phyloP scores from a whole-genome alignment of 1,140 invertebrate genomes.

The Bombus impatiens region DNA sequence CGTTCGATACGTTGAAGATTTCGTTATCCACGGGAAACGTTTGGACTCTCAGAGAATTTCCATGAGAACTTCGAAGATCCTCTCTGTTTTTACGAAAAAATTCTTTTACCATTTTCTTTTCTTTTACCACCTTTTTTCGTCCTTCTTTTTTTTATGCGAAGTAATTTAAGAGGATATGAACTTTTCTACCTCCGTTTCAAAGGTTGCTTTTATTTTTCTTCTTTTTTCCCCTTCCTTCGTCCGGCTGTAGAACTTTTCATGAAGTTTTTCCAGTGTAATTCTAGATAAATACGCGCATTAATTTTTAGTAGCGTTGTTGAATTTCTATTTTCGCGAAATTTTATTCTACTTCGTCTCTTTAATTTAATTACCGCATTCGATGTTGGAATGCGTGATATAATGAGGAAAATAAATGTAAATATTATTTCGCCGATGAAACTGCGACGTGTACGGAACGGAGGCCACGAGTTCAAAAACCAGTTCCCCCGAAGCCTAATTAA shows the following conservation, averaged over 20 bases:
- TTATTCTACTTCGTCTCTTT: not conserved
- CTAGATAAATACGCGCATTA: constrained; percentile 16
- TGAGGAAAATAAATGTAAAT: not conserved
- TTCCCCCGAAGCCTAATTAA: constrained; percentile 4
- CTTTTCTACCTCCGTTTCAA: constrained; percentile 17
- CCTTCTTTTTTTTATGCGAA: not conserved
- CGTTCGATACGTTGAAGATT: not conserved
- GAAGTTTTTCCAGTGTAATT: constrained; percentile 17
- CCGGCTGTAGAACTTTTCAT: not conserved
- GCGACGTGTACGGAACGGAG: not conserved
- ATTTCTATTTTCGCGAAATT: not conserved
- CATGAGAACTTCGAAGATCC: too few relatives aligned
- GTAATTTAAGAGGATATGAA: constrained; percentile 30
- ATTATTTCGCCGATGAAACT: not conserved
- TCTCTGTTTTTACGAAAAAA: constrained; percentile 9
- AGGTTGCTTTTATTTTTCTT: not conserved
- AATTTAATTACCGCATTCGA: not conserved
- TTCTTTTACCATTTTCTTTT: constrained; percentile 1
- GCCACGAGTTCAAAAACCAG: not conserved
- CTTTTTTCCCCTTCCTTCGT: not conserved
- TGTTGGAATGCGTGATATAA: not conserved
- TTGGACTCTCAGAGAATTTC: not conserved
- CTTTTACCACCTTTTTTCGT: not conserved
- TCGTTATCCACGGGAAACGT: not conserved
- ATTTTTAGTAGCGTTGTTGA: constrained; percentile 8